These are phyloP conservation scores for Lutraria lutraria DNA, from an alignment of 2,888 invertebrate genomes.

Conservation along the genomic window DNA sequence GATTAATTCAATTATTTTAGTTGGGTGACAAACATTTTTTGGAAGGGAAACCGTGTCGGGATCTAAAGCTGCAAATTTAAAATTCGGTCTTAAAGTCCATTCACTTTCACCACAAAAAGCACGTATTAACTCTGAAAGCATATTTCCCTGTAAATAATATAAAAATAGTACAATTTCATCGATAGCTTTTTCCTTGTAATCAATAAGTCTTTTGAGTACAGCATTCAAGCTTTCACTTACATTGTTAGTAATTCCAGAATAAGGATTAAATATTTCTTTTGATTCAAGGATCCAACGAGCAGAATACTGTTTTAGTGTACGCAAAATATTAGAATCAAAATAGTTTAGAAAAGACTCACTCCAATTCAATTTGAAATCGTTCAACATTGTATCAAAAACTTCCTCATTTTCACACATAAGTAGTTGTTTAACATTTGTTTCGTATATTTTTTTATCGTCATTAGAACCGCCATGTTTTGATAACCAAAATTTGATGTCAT, in stretches of 20 bases:
- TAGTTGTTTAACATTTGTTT: slow-evolving; percentile 28
- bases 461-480: slow-evolving; percentile 42
- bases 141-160: slow-evolving; percentile 51
- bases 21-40: slow-evolving; percentile 47
- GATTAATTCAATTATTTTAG: slow-evolving; percentile 22
- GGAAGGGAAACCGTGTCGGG: slow-evolving; percentile 25
- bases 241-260: slow-evolving; percentile 63
- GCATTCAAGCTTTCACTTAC: no score
- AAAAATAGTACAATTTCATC: slow-evolving; percentile 54
- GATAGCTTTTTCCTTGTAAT: slow-evolving; percentile 52
- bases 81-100: background rate
- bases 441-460: slow-evolving; percentile 54
- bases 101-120: slow-evolving; percentile 58
- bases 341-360: slow-evolving; percentile 46
- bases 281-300: slow-evolving; percentile 46
- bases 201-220: slow-evolving; percentile 54
- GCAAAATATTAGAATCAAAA: slow-evolving; percentile 40
- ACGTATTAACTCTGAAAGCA: slow-evolving; percentile 32
- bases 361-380: slow-evolving; percentile 31
- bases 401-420: slow-evolving; percentile 25
- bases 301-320: slow-evolving; percentile 23
- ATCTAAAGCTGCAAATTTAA: slow-evolving; percentile 36
- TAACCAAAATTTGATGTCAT: slow-evolving; percentile 54
- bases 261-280: slow-evolving; percentile 32
- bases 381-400: slow-evolving; percentile 21